Evolutionary conservation across 2,113 vertebrate genomes (phyloP), one percentile per base, ranked within the genome.

Genomic region (Equus quagga): DNA sequence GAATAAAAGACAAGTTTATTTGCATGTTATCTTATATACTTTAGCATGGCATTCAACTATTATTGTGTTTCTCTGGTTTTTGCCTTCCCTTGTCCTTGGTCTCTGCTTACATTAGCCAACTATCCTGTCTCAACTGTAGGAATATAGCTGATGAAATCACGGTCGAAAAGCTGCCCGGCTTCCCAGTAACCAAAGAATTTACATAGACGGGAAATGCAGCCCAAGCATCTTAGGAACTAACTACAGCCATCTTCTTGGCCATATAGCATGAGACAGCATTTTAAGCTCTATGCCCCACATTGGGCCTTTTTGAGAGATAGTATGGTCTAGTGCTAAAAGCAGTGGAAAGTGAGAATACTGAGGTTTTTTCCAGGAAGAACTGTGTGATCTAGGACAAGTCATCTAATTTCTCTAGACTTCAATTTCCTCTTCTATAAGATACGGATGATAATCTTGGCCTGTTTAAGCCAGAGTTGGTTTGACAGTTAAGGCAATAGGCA

Each of bases 1-100:
- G 83, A 92, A 36, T 83, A 96, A 94, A 89, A 60, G 2, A 95
- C 8, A 89, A 65, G 33, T 93, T 87, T 86, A 94, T 69, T 69
- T 79, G 70, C 58, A 33, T 80, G 33, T 92, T 89, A n/a, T 12
- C 6, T 73, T 67, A 58, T 28, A 15, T 54, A 76, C 11, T 82
- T 94, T 73, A 78, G 60, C n/a, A 69, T 58, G 28, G 36, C 56
- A 83, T 81, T 88, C 54, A 93, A 13, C 14, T 93, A 80, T 15
- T 13, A 3, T 19, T 67, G 28, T 87, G 36, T 87, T 72, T 60
- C 1, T 81, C 1, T 85, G 9, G 67, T 81, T 89, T 90, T 87
- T 96, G 36, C n/a, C 60, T 88, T 75, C 75, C 69, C n/a, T 80
- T 65, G 46, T 76, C 44, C 72, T 91, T 91, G 88, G 62, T n/a